Percentiles rank a stretch among this genome's conserved stretches.
phyloP scores from a whole-genome alignment of 1,140 invertebrate genomes.

The Charaxes varanes region DNA sequence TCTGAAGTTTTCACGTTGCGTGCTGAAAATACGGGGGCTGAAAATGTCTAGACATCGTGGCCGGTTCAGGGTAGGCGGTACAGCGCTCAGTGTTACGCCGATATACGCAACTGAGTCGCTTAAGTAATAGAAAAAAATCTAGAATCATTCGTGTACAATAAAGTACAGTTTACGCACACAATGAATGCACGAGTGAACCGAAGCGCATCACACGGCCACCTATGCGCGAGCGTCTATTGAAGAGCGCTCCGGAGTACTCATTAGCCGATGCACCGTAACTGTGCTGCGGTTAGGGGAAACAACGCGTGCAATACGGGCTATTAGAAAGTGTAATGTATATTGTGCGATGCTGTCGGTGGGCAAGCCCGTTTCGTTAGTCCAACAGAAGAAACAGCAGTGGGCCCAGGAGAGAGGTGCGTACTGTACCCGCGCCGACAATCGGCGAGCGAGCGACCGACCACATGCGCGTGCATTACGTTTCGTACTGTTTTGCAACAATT shows the following conservation, averaged over 20 bases:
- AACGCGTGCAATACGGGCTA: slow-evolving; percentile 55
- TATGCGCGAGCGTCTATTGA: slow-evolving; percentile 61
- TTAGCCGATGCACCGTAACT: slow-evolving; percentile 65
- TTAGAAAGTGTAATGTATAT: slow-evolving; percentile 68
- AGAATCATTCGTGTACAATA: slow-evolving; percentile 26
- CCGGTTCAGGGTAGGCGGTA: slow-evolving; percentile 6
- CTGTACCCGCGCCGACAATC: slow-evolving; percentile 8
- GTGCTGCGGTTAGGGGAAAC: slow-evolving; percentile 40
- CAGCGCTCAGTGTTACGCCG: slow-evolving; percentile 14
- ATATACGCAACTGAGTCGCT: slow-evolving; percentile 14
- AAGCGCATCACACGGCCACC: slow-evolving; percentile 51
- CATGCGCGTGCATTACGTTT: slow-evolving; percentile 10
- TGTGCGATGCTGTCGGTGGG: slow-evolving; percentile 67
- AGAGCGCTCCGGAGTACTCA: slow-evolving; percentile 52
- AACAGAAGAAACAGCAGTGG: slow-evolving; percentile 86
- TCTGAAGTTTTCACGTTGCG: slow-evolving; percentile 61
- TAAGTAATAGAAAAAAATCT: slow-evolving; percentile 29
- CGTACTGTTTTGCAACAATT: slow-evolving; percentile 34
- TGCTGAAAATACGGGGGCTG: slow-evolving; percentile 60
- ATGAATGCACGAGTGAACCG: slow-evolving; percentile 60
- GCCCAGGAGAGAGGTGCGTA: slow-evolving; percentile 81
- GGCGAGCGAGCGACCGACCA: not conserved
- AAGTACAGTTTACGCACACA: slow-evolving; percentile 36
- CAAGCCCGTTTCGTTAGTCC: slow-evolving; percentile 77
- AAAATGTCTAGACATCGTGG: slow-evolving; percentile 40